phyloP scores from a whole-genome alignment of 2,888 invertebrate genomes.

The Plebejus melissa region DNA sequence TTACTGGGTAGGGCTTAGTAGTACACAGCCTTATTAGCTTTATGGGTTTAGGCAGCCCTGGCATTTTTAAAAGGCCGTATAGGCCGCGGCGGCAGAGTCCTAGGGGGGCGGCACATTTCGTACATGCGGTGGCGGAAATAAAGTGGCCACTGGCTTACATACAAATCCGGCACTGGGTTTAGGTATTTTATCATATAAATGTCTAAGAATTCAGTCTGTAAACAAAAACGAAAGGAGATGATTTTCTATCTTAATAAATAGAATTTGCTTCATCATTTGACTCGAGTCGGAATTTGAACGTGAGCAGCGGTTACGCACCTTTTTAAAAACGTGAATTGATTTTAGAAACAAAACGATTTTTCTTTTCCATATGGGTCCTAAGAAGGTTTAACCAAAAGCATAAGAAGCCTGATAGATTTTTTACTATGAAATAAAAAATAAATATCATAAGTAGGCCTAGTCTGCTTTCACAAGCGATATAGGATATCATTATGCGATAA shows the following conservation, averaged over 20 bases:
- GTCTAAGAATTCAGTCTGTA: too few relatives aligned
- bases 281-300: neutral
- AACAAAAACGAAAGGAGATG: too few relatives aligned
- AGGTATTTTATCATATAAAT: too few relatives aligned
- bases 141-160: too few relatives aligned
- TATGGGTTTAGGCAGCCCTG: neutral
- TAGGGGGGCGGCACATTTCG: too few relatives aligned
- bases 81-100: too few relatives aligned
- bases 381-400: neutral
- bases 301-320: neutral
- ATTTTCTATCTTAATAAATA: too few relatives aligned
- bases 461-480: slow-evolving; percentile 68
- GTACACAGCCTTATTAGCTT: neutral
- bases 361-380: neutral
- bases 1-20: slow-evolving; percentile 34
- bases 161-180: too few relatives aligned
- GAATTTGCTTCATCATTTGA: neutral
- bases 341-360: neutral
- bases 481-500: slow-evolving; percentile 61
- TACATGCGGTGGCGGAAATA: too few relatives aligned
- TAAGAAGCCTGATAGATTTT: too few relatives aligned
- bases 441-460: slow-evolving; percentile 46
- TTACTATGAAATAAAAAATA: neutral
- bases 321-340: neutral
- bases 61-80: too few relatives aligned